Conservation (phyloP, 2,113 vertebrate species). For the Oncorhynchus masou region DNA sequence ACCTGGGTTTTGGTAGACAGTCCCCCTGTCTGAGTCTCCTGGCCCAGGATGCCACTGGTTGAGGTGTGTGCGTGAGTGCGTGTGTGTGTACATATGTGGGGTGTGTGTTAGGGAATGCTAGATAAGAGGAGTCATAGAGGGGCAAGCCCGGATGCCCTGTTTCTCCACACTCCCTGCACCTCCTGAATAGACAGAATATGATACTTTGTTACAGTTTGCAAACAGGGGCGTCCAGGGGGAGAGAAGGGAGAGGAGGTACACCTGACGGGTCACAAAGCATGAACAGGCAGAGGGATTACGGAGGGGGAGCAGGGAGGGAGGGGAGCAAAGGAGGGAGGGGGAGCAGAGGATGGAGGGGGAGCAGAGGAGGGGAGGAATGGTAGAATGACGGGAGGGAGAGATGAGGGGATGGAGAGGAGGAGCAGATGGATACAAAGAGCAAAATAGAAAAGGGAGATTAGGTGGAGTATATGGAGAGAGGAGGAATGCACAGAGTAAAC, state of each 20-base stretch:
- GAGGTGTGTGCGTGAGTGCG: slow-evolving; percentile 25
- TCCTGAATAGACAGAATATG: slow-evolving; percentile 68
- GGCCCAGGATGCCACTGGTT: slow-evolving; percentile 15
- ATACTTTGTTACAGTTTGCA: slow-evolving; percentile 82
- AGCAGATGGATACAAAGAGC: not conserved
- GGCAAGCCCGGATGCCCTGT: slow-evolving; percentile 54
- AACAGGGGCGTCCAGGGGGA: slow-evolving; percentile 66
- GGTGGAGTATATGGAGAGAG: not conserved
- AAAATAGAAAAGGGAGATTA: too few relatives aligned
- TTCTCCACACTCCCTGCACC: slow-evolving; percentile 62
- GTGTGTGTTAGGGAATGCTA: slow-evolving; percentile 35
- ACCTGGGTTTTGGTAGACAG: too few relatives aligned
- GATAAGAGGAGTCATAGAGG: slow-evolving; percentile 42
- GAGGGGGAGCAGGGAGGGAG: not conserved
- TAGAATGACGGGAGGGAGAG: too few relatives aligned
- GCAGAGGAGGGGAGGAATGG: too few relatives aligned
- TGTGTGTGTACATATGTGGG: too few relatives aligned
- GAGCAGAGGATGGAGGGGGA: too few relatives aligned
- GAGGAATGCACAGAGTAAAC: not conserved
- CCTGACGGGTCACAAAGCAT: slow-evolving; percentile 66
- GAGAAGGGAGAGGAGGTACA: slow-evolving; percentile 46
- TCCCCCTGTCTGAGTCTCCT: not conserved
- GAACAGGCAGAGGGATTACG: slow-evolving; percentile 29
- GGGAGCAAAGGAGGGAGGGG: not conserved
- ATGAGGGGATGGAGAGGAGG: not conserved